Evolutionary conservation across 1,140 invertebrate genomes (phyloP).

Genomic region (Caenorhabditis tropicalis): DNA sequence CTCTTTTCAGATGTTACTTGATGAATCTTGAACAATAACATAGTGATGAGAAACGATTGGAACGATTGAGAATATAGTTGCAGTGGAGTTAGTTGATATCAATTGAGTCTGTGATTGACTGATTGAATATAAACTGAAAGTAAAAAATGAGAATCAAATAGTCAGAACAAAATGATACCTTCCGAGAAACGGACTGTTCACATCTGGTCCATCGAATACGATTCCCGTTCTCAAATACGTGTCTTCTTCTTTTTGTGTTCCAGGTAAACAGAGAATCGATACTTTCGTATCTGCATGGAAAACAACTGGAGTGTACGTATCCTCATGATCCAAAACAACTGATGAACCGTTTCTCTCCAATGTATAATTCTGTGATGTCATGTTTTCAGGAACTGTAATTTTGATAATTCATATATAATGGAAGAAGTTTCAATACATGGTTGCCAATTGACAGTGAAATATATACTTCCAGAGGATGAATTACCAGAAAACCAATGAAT

Average conservation of each 20-base stretch:
- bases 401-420: neutral
- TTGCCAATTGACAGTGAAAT: conserved; percentile 12
- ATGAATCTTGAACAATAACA: conserved; percentile 26
- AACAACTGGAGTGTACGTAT: neutral
- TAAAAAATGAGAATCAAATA: neutral
- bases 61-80: conserved; percentile 14
- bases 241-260: conserved; percentile 4
- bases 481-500: conserved; percentile 26
- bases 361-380: neutral
- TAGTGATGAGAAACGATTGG: neutral
- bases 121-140: conserved; percentile 20
- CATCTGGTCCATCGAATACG: neutral
- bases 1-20: neutral
- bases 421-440: neutral
- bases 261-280: neutral
- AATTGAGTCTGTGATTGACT: neutral
- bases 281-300: conserved; percentile 19
- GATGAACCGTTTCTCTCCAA: neutral
- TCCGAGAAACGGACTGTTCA: neutral
- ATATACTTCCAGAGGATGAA: neutral
- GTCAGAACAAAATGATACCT: neutral
- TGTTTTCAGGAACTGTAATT: conserved; percentile 7
- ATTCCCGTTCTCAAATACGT: conserved; percentile 5
- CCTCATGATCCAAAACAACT: neutral
- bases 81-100: neutral